Percentiles rank a stretch among this genome's conserved stretches.
These are phyloP conservation scores for Istiophorus platypterus DNA, from an alignment of 2,113 vertebrate species.

Conservation along the genomic window DNA sequence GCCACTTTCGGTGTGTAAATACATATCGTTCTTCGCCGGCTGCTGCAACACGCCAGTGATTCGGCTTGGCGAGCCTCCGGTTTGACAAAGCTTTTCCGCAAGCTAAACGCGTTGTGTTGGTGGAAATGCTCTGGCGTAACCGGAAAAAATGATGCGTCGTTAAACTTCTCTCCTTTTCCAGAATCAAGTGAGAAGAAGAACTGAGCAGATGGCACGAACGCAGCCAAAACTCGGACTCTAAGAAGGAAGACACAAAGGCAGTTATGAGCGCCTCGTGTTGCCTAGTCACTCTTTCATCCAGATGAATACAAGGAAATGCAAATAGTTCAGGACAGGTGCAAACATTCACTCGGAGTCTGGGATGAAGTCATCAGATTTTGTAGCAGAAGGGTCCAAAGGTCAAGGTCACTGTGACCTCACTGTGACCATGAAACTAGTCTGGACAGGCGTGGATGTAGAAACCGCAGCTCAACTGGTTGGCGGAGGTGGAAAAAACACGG, in stretches of 20 bases:
- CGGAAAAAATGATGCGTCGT: background rate
- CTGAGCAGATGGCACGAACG: background rate
- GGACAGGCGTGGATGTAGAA: too few species aligned
- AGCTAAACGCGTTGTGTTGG: background rate
- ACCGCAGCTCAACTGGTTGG: too few species aligned
- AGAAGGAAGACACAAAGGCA: background rate
- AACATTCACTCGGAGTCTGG: too few species aligned
- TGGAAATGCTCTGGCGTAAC: background rate
- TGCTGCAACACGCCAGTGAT: background rate
- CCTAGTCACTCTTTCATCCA: background rate
- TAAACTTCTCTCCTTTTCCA: background rate
- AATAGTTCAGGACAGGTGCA: too few species aligned
- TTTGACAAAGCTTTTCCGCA: background rate
- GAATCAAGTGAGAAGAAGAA: background rate
- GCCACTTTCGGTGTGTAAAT: constrained; percentile 22
- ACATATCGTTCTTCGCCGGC: background rate
- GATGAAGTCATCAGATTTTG: too few species aligned
- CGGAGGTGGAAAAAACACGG: too few species aligned
- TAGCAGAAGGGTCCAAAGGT: too few species aligned
- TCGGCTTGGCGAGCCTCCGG: background rate
- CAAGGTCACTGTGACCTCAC: too few species aligned
- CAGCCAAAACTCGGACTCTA: background rate
- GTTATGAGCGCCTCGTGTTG: too few species aligned
- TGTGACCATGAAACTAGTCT: too few species aligned
- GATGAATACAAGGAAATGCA: background rate